Conservation (phyloP, 2,888 invertebrate species). For the Drosophila subquinaria region DNA sequence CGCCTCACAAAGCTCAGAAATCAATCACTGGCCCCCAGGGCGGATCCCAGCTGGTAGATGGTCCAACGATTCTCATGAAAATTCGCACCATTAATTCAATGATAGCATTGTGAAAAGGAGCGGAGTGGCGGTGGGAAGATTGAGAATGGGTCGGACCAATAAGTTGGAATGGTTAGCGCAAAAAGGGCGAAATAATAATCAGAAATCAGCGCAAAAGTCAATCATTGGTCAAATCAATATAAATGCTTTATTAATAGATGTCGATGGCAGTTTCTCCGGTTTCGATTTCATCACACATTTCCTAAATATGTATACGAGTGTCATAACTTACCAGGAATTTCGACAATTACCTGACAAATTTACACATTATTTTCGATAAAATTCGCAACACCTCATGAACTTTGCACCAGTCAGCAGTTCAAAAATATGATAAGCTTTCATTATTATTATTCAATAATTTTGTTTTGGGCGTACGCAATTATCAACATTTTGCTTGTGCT, state of each 20-base stretch:
- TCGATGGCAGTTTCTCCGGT: slow-evolving; percentile 10
- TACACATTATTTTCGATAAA: slow-evolving; percentile 8
- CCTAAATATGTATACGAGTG: not conserved
- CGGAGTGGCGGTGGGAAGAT: no score
- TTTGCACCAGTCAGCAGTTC: slow-evolving; percentile 43
- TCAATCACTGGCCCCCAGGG: slow-evolving; percentile 60
- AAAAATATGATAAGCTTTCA: slow-evolving; percentile 20
- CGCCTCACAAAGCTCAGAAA: slow-evolving; percentile 53
- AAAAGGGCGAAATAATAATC: slow-evolving; percentile 70
- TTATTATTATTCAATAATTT: slow-evolving; percentile 11
- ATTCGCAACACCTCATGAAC: slow-evolving; percentile 9
- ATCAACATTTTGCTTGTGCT: slow-evolving; percentile 4
- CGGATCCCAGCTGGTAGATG: slow-evolving; percentile 26
- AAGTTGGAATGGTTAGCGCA: slow-evolving; percentile 34
- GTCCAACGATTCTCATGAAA: slow-evolving; percentile 68
- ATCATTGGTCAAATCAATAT: slow-evolving; percentile 79
- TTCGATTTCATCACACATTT: slow-evolving; percentile 1
- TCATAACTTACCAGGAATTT: slow-evolving; percentile 1
- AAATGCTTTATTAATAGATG: slow-evolving; percentile 65
- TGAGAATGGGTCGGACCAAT: slow-evolving; percentile 41
- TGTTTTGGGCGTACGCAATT: not conserved
- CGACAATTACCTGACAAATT: slow-evolving; percentile 10
- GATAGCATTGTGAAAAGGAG: slow-evolving; percentile 19
- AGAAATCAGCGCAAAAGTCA: slow-evolving; percentile 73
- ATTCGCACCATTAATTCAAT: slow-evolving; percentile 77